Conservation (phyloP, 2,888 invertebrate genomes). For the Pimpla rufipes region DNA sequence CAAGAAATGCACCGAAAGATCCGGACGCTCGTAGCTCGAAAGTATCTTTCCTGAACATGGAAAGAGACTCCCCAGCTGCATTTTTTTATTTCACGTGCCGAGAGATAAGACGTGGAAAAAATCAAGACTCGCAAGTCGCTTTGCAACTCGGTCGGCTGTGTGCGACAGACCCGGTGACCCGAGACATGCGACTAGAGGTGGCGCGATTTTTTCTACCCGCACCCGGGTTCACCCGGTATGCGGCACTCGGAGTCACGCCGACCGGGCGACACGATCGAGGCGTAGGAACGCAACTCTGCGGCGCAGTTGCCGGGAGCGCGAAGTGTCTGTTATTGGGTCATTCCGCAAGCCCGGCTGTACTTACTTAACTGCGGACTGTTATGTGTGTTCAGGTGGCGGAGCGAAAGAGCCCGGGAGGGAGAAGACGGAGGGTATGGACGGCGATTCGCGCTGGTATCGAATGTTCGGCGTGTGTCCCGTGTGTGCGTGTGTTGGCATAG, state of each 20-base stretch:
- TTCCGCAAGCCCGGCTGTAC: constrained; percentile 18
- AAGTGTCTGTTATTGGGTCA: constrained; percentile 23
- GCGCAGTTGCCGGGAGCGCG: constrained; percentile 14
- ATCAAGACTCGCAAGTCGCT: too few species aligned
- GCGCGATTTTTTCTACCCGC: background rate
- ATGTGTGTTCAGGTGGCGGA: constrained; percentile 8
- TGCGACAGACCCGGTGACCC: background rate
- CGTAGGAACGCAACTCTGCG: background rate
- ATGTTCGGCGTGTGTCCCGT: background rate
- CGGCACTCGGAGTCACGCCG: background rate
- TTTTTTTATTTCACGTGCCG: background rate
- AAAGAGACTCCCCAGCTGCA: background rate
- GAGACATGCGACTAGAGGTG: background rate
- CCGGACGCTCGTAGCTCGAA: background rate
- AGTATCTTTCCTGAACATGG: background rate
- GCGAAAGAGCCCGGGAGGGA: constrained; percentile 10
- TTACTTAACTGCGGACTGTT: constrained; percentile 29
- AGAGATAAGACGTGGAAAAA: background rate
- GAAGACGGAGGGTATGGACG: constrained; percentile 10
- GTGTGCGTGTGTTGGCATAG: background rate
- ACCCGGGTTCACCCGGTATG: background rate
- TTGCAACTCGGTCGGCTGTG: background rate
- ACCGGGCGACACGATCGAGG: background rate
- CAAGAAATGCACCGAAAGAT: constrained; percentile 19
- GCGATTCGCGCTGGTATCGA: constrained; percentile 1